Conservation (phyloP, 1,140 invertebrate genomes). For the Drosophila ambigua region DNA sequence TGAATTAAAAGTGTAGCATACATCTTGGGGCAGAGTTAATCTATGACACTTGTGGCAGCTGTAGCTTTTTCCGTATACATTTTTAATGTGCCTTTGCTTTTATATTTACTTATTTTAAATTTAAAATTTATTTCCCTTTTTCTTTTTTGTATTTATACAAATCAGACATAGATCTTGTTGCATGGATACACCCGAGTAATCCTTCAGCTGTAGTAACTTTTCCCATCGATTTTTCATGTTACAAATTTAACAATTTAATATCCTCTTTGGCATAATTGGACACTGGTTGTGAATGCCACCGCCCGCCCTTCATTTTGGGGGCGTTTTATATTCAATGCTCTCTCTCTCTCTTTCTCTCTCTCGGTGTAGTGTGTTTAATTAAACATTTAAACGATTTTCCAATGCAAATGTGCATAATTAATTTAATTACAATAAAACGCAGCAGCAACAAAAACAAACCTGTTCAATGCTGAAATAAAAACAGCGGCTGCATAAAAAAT, state of each 20-base stretch:
- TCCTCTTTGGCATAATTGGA: conserved; percentile 46
- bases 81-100: too few relatives aligned
- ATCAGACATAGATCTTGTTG: too few relatives aligned
- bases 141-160: too few relatives aligned
- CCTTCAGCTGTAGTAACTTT: background rate
- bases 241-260: conserved; percentile 42
- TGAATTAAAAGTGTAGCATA: too few relatives aligned
- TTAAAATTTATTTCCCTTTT: too few relatives aligned
- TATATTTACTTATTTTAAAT: too few relatives aligned
- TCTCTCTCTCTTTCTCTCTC: too few relatives aligned
- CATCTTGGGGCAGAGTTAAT: too few relatives aligned
- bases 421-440: conserved; percentile 73
- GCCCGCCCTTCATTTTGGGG: conserved; percentile 1
- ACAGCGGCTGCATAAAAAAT: conserved; percentile 30
- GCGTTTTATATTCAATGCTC: background rate
- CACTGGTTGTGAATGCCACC: background rate
- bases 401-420: conserved; percentile 78
- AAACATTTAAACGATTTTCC: conserved; percentile 75
- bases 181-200: too few relatives aligned
- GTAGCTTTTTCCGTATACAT: too few relatives aligned
- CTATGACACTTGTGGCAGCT: too few relatives aligned
- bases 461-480: conserved; percentile 36
- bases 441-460: conserved; percentile 14
- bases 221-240: conserved; percentile 1
- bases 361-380: conserved; percentile 54